Evolutionary conservation across 1,140 invertebrate species (phyloP).

Genomic region (Eciton burchellii): DNA sequence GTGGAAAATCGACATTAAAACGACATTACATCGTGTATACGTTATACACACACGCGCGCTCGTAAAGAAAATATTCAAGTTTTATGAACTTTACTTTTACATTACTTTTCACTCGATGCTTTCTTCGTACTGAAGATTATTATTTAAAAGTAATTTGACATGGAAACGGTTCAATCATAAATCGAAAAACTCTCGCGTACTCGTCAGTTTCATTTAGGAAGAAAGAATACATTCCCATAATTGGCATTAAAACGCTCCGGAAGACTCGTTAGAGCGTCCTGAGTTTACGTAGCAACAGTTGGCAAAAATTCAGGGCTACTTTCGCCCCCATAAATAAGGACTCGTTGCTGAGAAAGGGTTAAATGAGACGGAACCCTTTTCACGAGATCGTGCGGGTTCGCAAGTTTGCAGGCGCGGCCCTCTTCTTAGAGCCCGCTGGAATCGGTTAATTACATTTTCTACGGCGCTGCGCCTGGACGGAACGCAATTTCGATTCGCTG

Average conservation of each 20-base stretch:
- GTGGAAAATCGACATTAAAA: too few relatives aligned
- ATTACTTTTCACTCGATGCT: background rate
- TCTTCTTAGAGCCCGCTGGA: slow-evolving; percentile 45
- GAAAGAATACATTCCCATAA: background rate
- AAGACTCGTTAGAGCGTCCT: background rate
- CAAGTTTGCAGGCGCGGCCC: slow-evolving; percentile 8
- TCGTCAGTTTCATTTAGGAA: background rate
- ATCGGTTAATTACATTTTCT: slow-evolving; percentile 71
- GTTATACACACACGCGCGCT: too few relatives aligned
- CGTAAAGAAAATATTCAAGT: too few relatives aligned
- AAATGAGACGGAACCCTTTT: slow-evolving; percentile 16
- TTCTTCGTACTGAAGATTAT: background rate
- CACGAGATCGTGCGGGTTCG: slow-evolving; percentile 29
- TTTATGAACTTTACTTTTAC: too few relatives aligned
- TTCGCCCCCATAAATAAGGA: slow-evolving; percentile 2
- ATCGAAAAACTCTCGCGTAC: background rate
- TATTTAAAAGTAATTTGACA: background rate
- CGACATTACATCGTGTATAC: too few relatives aligned
- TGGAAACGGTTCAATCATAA: background rate
- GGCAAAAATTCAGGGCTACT: background rate
- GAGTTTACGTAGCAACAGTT: background rate
- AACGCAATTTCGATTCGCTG: slow-evolving; percentile 70
- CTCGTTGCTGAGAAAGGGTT: background rate
- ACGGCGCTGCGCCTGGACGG: slow-evolving; percentile 60
- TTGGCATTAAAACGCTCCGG: background rate